A percentile compares a stretch with the other conserved stretches of the same genome.
Evolutionary conservation across 2,888 invertebrate species (phyloP).

Genomic region (Drosophila subsilvestris): DNA sequence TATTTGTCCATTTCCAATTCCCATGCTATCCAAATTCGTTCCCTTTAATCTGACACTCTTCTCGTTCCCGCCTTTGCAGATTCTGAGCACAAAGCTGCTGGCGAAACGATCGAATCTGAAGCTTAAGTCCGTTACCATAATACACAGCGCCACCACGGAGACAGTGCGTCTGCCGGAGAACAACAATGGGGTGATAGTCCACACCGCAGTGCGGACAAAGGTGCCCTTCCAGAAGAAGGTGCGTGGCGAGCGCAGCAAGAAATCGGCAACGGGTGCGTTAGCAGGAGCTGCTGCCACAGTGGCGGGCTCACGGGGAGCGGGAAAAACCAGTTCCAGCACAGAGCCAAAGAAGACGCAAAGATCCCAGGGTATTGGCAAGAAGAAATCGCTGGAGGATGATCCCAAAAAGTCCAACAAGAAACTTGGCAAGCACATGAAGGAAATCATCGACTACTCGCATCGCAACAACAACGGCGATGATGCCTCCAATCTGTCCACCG

Average conservation of each 20-base stretch:
- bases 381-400: slow-evolving; percentile 79
- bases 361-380: slow-evolving; percentile 52
- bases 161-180: slow-evolving; percentile 93
- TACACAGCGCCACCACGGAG: slow-evolving; percentile 95
- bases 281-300: slow-evolving; percentile 62
- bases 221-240: slow-evolving; percentile 94
- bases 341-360: slow-evolving; percentile 55
- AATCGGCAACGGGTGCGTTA: slow-evolving; percentile 34
- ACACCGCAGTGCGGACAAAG: slow-evolving; percentile 94
- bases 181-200: slow-evolving; percentile 90
- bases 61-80: slow-evolving; percentile 84
- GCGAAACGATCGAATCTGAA: slow-evolving; percentile 92
- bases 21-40: neutral
- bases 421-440: slow-evolving; percentile 85
- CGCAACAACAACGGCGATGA: slow-evolving; percentile 68
- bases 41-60: neutral
- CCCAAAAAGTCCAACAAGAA: slow-evolving; percentile 84
- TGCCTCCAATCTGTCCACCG: slow-evolving; percentile 83
- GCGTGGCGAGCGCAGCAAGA: slow-evolving; percentile 82
- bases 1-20: slow-evolving; percentile 4
- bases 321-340: slow-evolving; percentile 65
- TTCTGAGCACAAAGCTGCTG: slow-evolving; percentile 91
- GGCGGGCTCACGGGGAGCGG: slow-evolving; percentile 35
- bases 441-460: slow-evolving; percentile 90
- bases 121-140: slow-evolving; percentile 93